Evolutionary conservation across 2,113 vertebrate genomes (phyloP).

Genomic region (Spea bombifrons): DNA sequence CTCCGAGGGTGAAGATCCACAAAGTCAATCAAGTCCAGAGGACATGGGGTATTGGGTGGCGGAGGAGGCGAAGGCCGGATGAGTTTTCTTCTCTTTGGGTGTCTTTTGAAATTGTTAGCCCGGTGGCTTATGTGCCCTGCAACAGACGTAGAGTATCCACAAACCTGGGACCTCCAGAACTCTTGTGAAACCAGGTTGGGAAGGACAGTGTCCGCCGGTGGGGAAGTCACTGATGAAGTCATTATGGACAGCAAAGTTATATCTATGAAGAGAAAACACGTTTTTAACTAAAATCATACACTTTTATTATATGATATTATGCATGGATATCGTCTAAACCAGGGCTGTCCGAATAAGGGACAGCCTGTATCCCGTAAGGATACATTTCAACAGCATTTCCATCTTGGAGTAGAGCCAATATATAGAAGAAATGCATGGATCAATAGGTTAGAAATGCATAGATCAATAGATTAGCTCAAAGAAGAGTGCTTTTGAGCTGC

Average conservation of each 20-base stretch:
- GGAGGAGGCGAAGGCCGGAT: conserved; percentile 89
- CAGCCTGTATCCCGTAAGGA: no score
- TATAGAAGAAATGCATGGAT: no score
- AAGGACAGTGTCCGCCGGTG: conserved; percentile 74
- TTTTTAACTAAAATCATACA: neutral
- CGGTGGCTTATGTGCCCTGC: conserved; percentile 88
- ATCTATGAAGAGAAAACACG: conserved; percentile 34
- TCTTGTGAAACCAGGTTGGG: conserved; percentile 74
- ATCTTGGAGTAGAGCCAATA: no score
- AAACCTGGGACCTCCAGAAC: conserved; percentile 76
- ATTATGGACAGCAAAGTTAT: conserved; percentile 59
- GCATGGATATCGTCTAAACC: no score
- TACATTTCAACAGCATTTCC: no score
- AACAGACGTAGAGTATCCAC: conserved; percentile 73
- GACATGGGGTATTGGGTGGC: conserved; percentile 90
- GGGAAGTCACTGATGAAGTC: conserved; percentile 72
- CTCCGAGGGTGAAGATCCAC: conserved; percentile 84
- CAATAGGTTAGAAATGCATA: no score
- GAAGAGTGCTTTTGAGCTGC: no score
- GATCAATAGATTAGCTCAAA: no score
- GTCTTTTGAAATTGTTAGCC: conserved; percentile 97
- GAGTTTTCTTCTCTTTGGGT: conserved; percentile 83
- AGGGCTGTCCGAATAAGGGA: no score
- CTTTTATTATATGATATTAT: no score
- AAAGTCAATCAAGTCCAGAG: conserved; percentile 80